Evolutionary conservation across 2,888 invertebrate genomes (phyloP).

Genomic region (Smittia aterrima): DNA sequence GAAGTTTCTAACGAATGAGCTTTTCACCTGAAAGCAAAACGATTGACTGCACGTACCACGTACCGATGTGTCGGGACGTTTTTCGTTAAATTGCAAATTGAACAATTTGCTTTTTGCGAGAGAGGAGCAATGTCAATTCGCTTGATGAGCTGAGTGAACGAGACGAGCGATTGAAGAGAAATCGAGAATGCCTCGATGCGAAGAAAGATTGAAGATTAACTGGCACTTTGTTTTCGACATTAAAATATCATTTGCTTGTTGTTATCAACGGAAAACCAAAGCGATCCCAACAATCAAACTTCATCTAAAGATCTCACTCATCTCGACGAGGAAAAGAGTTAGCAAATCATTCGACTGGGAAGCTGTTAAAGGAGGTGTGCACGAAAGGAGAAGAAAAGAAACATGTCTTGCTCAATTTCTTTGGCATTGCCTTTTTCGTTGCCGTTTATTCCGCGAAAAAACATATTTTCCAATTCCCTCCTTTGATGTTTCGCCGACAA

Average conservation of each 20-base stretch:
- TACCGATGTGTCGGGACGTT: slow-evolving; percentile 15
- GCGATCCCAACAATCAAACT: background rate
- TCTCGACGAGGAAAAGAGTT: no score
- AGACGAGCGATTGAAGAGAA: background rate
- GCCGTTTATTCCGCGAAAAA: slow-evolving; percentile 8
- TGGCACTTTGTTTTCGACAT: slow-evolving; percentile 4
- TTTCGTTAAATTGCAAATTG: background rate
- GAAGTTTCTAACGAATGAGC: slow-evolving; percentile 30
- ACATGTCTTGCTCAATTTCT: background rate
- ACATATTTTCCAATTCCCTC: background rate
- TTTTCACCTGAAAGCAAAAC: slow-evolving; percentile 13
- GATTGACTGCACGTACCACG: slow-evolving; percentile 4
- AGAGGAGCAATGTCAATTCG: background rate
- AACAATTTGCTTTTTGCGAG: background rate
- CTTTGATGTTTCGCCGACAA: slow-evolving; percentile 18
- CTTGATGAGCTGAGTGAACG: background rate
- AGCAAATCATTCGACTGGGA: no score
- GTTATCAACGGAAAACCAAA: background rate
- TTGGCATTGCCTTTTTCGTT: background rate
- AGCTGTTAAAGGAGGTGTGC: background rate
- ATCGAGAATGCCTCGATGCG: background rate
- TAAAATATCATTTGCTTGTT: slow-evolving; percentile 18
- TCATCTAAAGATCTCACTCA: background rate
- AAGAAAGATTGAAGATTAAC: slow-evolving; percentile 18
- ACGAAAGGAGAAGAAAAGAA: background rate